Base-by-base conservation (phyloP, 2,888 invertebrate genomes). In the Volucella bombylans region DNA sequence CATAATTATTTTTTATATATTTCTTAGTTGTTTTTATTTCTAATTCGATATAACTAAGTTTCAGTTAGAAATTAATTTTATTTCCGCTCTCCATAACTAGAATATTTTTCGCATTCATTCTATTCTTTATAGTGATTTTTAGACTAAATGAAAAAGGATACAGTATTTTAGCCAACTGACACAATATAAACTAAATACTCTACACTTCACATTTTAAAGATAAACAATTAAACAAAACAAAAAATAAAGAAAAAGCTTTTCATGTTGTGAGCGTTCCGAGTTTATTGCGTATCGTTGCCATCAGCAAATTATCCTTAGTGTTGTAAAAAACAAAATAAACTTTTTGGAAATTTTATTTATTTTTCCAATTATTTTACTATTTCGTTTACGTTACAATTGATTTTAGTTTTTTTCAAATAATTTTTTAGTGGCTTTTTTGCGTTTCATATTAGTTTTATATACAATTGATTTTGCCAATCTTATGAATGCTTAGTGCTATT, bases 231-330 rank as follows among this genome's bases (percentile, higher is more conserved):
- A 76, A 59, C 67, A 74, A 59, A 41, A 62, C 2, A 18, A 47
- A 31, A 23, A 62, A 8, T 23, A 61, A 74, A 55, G 68, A 52
- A 52, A 67, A 85, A 72, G 85, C 85, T 85, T 85, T 85, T 85
- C 85, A 81, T 85, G 85, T 85, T 85, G 85, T 85, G 85, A 81
- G 81, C 85, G 85, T 85, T 85, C 85, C 85, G 85, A 85, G 85
- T 85, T 85, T 81, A 85, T 77, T 81, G 81, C 85, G 85, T 85
- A 85, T 85, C 80, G 74, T 85, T 85, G 85, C 85, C 67, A 85
- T 72, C 71, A 77, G 85, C 85, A 85, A 85, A 23, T 81, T 85
- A 52, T 80, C 49, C 68, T 85, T 85, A 85, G 85, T 85, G 85
- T 85, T 85, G 85, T 85, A 72, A 72, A 15, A 73, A 54, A 47